These are phyloP conservation scores for Scotopteryx bipunctaria DNA, from an alignment of 2,888 invertebrate species.

Conservation along the genomic window DNA sequence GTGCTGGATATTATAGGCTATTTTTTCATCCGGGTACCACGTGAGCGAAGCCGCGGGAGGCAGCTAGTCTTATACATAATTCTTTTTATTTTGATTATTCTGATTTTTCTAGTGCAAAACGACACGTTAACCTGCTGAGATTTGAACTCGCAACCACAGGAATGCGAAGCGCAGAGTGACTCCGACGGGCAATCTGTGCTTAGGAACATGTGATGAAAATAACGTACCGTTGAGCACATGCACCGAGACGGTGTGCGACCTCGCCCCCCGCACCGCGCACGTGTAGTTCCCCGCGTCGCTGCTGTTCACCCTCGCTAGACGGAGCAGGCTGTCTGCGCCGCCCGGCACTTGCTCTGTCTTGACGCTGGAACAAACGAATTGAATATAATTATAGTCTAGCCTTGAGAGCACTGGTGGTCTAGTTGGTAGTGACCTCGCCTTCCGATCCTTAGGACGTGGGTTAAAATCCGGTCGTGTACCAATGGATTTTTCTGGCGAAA, in stretches of 20 bases:
- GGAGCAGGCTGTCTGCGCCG: conserved; percentile 76
- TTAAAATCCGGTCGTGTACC: no score
- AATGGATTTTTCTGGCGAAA: no score
- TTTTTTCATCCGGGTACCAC: no score
- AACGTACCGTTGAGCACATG: conserved; percentile 87
- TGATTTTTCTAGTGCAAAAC: neutral
- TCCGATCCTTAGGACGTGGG: no score
- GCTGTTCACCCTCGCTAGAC: conserved; percentile 74
- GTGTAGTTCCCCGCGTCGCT: conserved; percentile 88
- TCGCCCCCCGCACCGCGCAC: conserved; percentile 86
- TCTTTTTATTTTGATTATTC: no score
- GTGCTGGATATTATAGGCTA: no score
- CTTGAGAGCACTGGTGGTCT: no score
- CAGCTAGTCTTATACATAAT: no score
- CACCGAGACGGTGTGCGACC: conserved; percentile 86
- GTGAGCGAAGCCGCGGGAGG: no score
- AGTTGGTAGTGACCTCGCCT: no score
- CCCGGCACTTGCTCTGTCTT: conserved; percentile 77
- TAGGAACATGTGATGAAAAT: neutral
- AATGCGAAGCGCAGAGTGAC: neutral
- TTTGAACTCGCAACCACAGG: neutral
- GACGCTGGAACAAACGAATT: conserved; percentile 52
- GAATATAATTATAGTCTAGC: no score
- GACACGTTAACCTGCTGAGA: neutral
- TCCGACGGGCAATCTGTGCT: neutral